A percentile compares a stretch with the other conserved stretches of the same genome.
Evolutionary conservation across 1,140 invertebrate species (phyloP).

Genomic region (Hycleus phaleratus): DNA sequence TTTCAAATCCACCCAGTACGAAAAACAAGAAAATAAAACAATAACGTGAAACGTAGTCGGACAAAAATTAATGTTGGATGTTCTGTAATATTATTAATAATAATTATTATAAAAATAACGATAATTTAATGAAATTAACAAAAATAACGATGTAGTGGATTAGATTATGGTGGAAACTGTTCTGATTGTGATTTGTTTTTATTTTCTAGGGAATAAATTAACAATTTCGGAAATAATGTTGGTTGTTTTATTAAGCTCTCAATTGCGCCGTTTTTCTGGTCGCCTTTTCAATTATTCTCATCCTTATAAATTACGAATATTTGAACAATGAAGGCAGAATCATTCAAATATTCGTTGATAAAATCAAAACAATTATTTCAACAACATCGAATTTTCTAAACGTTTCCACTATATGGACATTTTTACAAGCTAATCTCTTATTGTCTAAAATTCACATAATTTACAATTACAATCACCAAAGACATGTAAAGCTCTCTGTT

Average conservation of each 20-base stretch:
- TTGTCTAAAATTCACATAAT: too few relatives aligned
- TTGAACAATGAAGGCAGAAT: slow-evolving; percentile 12
- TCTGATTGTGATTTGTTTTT: slow-evolving; percentile 12
- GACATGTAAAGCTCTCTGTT: too few relatives aligned
- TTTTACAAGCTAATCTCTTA: too few relatives aligned
- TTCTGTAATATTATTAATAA: slow-evolving; percentile 8
- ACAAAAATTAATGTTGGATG: slow-evolving; percentile 14
- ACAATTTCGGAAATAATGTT: slow-evolving; percentile 12
- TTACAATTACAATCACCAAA: too few relatives aligned
- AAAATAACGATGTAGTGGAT: too few relatives aligned
- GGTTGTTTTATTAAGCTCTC: background rate
- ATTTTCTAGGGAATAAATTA: slow-evolving; percentile 10
- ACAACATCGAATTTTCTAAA: too few relatives aligned
- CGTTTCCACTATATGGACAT: too few relatives aligned
- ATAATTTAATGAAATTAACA: too few relatives aligned
- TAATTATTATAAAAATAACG: background rate
- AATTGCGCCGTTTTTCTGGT: background rate
- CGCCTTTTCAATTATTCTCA: background rate
- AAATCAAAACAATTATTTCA: too few relatives aligned
- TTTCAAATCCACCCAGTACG: background rate
- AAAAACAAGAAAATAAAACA: too few relatives aligned
- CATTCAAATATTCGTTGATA: slow-evolving; percentile 4
- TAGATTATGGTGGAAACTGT: background rate
- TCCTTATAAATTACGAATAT: background rate
- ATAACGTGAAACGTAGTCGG: slow-evolving; percentile 2